Conservation (phyloP, 2,888 invertebrate species). For the Epsilonema sp. region DNA sequence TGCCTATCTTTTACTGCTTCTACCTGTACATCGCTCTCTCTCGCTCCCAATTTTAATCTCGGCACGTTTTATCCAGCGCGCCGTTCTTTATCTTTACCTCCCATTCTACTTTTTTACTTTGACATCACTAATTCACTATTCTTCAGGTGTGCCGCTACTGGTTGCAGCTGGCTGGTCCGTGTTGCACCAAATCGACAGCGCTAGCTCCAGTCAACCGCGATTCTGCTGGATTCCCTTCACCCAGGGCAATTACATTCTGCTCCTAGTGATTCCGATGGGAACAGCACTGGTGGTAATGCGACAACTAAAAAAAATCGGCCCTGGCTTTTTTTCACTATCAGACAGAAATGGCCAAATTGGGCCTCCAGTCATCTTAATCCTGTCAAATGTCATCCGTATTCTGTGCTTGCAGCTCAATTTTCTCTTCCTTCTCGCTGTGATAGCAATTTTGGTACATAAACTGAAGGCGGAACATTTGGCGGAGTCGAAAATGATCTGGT, state of each 20-base stretch:
- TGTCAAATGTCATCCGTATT: constrained; percentile 4
- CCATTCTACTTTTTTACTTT: too few relatives aligned
- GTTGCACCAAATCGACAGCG: constrained; percentile 24
- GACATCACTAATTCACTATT: too few relatives aligned
- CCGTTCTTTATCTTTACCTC: too few relatives aligned
- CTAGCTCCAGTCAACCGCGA: constrained; percentile 11
- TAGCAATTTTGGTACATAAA: constrained; percentile 35
- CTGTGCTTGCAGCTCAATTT: constrained; percentile 31
- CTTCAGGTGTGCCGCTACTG: constrained; percentile 34
- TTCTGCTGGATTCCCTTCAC: constrained; percentile 33
- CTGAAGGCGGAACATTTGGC: constrained; percentile 33
- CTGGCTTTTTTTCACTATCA: too few relatives aligned
- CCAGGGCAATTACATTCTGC: constrained; percentile 25
- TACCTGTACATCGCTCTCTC: too few relatives aligned
- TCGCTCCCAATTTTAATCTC: too few relatives aligned
- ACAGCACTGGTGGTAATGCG: constrained; percentile 27
- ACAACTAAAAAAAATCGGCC: background rate
- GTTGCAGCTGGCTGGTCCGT: constrained; percentile 34
- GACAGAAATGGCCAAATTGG: too few relatives aligned
- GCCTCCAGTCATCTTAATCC: background rate
- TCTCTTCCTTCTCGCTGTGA: constrained; percentile 33
- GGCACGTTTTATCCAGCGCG: too few relatives aligned
- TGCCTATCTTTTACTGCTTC: too few relatives aligned
- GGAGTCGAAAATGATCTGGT: constrained; percentile 34
- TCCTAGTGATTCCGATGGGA: constrained; percentile 31